Percentiles rank a stretch among this genome's conserved stretches.
Evolutionary conservation across 2,888 invertebrate genomes (phyloP).

Genomic region (Macaria notata): DNA sequence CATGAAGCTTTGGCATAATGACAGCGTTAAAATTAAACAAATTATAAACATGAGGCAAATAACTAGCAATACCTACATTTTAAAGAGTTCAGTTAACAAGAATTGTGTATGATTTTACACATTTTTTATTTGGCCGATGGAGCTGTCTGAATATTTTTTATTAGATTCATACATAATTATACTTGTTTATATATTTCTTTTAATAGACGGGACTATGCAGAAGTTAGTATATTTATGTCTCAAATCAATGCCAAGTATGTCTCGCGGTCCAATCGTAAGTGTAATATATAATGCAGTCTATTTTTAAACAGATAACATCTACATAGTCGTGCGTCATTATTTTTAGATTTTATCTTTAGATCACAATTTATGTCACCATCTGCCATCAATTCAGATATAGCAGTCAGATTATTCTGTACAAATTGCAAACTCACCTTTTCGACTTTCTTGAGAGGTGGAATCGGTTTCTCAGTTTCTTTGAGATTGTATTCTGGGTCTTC

Average conservation of each 20-base stretch:
- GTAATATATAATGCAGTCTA: constrained; percentile 6
- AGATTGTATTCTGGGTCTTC: constrained; percentile 96
- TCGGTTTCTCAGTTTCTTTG: constrained; percentile 94
- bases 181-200: constrained; percentile 29
- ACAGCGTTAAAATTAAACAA: constrained; percentile 3
- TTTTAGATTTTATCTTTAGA: constrained; percentile 37
- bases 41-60: not conserved
- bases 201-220: constrained; percentile 48
- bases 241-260: constrained; percentile 29
- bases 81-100: no score
- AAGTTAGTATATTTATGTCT: constrained; percentile 32
- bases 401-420: constrained; percentile 8
- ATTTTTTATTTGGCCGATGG: constrained; percentile 45
- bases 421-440: constrained; percentile 89
- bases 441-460: constrained; percentile 94
- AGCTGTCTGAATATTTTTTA: constrained; percentile 49
- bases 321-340: constrained; percentile 36
- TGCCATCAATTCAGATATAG: constrained; percentile 28
- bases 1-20: constrained; percentile 9
- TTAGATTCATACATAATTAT: no score
- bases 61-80: no score
- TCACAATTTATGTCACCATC: constrained; percentile 63
- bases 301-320: constrained; percentile 27
- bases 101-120: no score
- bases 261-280: constrained; percentile 6